phyloP scores from a whole-genome alignment of 2,797 vertebrate species.

The Parotocinclus haroldoi region DNA sequence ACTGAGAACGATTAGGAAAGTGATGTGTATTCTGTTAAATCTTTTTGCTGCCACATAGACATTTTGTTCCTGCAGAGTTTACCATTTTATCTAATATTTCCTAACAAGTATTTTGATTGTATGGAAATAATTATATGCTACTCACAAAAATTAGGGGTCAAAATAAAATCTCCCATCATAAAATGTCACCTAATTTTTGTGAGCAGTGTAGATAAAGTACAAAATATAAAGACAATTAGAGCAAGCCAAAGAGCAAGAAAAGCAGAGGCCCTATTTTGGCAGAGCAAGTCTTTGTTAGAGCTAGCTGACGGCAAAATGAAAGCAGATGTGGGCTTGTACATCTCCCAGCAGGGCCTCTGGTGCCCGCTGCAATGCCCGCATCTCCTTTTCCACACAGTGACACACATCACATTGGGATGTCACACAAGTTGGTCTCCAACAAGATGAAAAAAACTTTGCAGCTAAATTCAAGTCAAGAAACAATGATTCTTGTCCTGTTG shows the following conservation, averaged over 20 bases:
- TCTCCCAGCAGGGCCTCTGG: conserved; percentile 60
- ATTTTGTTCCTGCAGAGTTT: conserved; percentile 46
- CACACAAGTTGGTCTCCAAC: conserved; percentile 25
- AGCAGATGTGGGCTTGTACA: conserved; percentile 73
- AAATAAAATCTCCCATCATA: too few species aligned
- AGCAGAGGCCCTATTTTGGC: conserved; percentile 71
- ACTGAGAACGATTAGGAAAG: neutral
- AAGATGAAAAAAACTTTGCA: conserved; percentile 34
- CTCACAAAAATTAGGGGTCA: too few species aligned
- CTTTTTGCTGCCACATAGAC: neutral
- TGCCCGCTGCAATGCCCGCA: conserved; percentile 48
- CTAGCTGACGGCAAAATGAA: conserved; percentile 69
- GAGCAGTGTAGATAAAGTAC: conserved; percentile 55
- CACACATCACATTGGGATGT: conserved; percentile 54
- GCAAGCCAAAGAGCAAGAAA: conserved; percentile 62
- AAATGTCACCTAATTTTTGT: too few species aligned
- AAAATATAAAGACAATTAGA: conserved; percentile 64
- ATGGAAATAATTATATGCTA: conserved; percentile 67
- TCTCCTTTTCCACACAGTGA: conserved; percentile 38
- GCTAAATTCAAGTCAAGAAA: conserved; percentile 20
- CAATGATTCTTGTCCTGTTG: neutral
- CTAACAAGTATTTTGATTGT: conserved; percentile 73
- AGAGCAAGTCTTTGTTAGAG: conserved; percentile 61
- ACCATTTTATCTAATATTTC: conserved; percentile 67
- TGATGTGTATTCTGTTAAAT: conserved; percentile 6